Percentiles rank a stretch among this genome's conserved stretches.
phyloP scores from a whole-genome alignment of 2,888 invertebrate species.

The Hedya salicella region DNA sequence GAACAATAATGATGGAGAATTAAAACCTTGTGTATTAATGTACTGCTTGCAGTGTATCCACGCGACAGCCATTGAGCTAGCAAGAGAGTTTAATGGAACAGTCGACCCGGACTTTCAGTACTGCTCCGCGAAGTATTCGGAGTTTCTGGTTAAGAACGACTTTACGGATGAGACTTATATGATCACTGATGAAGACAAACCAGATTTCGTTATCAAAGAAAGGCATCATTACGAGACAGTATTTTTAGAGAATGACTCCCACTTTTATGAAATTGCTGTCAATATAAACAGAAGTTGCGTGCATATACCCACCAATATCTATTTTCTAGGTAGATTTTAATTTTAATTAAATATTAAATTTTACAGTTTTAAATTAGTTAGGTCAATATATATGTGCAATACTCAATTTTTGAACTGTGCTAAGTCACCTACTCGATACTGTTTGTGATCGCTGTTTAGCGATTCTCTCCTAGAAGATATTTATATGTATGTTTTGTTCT shows the following conservation, averaged over 20 bases:
- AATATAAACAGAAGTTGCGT: slow-evolving; percentile 93
- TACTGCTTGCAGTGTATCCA: slow-evolving; percentile 88
- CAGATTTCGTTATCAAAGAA: slow-evolving; percentile 64
- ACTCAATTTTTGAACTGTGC: no score
- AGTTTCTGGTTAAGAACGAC: slow-evolving; percentile 52
- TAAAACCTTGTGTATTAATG: no score
- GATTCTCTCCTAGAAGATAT: no score
- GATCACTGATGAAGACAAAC: slow-evolving; percentile 17
- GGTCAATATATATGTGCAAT: no score
- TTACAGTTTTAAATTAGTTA: no score
- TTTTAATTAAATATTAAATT: no score
- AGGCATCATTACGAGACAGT: slow-evolving; percentile 85
- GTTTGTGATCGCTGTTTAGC: no score
- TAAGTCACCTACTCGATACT: no score
- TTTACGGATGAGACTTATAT: slow-evolving; percentile 16
- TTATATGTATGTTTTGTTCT: no score
- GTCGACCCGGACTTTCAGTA: slow-evolving; percentile 83
- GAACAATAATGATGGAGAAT: no score
- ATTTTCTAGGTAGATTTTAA: slow-evolving; percentile 87
- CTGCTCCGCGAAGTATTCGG: slow-evolving; percentile 93
- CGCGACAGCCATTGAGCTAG: slow-evolving; percentile 88
- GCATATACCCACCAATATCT: slow-evolving; percentile 97
- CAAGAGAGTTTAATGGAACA: slow-evolving; percentile 85
- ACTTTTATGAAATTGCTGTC: slow-evolving; percentile 94
- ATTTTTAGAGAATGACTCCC: slow-evolving; percentile 88